Percentiles rank a stretch among this genome's conserved stretches.
These are phyloP conservation scores for Watsonalla binaria DNA, from an alignment of 2,888 invertebrate species.

Conservation along the genomic window DNA sequence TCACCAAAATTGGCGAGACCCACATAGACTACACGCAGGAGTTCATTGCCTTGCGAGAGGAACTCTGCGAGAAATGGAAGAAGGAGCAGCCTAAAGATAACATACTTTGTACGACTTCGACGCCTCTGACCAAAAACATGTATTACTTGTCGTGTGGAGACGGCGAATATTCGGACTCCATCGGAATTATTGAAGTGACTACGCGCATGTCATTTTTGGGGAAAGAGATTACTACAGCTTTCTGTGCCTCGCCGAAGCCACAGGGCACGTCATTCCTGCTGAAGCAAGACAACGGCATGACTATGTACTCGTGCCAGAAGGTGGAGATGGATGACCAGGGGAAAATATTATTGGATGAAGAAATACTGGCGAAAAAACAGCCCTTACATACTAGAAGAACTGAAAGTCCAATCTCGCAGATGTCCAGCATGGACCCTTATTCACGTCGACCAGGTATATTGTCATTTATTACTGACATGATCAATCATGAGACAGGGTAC, in stretches of 20 bases:
- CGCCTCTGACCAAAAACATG: constrained; percentile 59
- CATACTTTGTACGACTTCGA: constrained; percentile 63
- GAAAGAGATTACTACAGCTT: constrained; percentile 70
- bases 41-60: constrained; percentile 50
- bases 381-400: constrained; percentile 22
- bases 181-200: constrained; percentile 65
- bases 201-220: constrained; percentile 68
- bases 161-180: constrained; percentile 47
- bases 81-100: constrained; percentile 60
- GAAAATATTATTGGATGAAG: constrained; percentile 65
- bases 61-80: constrained; percentile 61
- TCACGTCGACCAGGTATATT: not conserved
- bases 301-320: constrained; percentile 67
- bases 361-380: constrained; percentile 40
- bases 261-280: constrained; percentile 47
- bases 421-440: constrained; percentile 24
- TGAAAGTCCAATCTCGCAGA: constrained; percentile 41
- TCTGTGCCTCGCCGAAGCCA: constrained; percentile 50
- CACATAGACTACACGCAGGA: constrained; percentile 60
- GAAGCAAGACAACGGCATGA: constrained; percentile 65
- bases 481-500: not conserved
- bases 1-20: constrained; percentile 62
- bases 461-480: not conserved
- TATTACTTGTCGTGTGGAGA: constrained; percentile 60
- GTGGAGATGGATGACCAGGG: constrained; percentile 71